phyloP scores from a whole-genome alignment of 2,797 vertebrate genomes.

The Eremophila alpestris region DNA sequence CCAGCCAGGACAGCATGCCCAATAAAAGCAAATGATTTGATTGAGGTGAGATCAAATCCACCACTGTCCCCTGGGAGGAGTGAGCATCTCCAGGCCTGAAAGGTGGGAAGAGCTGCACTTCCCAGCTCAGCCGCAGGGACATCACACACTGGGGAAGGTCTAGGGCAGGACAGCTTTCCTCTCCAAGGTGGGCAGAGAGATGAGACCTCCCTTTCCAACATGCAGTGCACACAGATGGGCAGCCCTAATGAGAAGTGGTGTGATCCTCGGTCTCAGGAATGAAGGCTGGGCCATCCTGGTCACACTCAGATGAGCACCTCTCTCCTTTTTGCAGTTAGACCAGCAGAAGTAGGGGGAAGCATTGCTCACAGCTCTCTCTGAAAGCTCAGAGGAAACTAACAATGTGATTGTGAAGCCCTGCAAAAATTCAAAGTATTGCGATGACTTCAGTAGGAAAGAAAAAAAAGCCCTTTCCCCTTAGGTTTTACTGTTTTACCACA shows the following conservation, averaged over 20 bases:
- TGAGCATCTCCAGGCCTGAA: neutral
- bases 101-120: neutral
- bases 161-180: neutral
- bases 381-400: neutral
- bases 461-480: neutral
- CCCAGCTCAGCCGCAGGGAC: neutral
- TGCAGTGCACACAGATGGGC: fast-evolving
- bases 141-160: neutral
- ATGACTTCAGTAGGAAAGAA: neutral
- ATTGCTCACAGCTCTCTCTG: neutral
- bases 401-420: neutral
- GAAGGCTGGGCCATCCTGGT: neutral
- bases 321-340: neutral
- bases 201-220: neutral
- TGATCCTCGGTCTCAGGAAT: neutral
- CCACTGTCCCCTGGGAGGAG: neutral
- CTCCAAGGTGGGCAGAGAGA: neutral
- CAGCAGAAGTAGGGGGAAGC: neutral
- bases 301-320: neutral
- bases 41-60: neutral
- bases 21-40: neutral
- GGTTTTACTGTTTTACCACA: neutral
- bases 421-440: constrained; percentile 5
- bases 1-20: neutral
- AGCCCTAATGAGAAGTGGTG: neutral